phyloP scores from a whole-genome alignment of 53 echinoderm and acorn worm species.

The Zoroaster sp. region DNA sequence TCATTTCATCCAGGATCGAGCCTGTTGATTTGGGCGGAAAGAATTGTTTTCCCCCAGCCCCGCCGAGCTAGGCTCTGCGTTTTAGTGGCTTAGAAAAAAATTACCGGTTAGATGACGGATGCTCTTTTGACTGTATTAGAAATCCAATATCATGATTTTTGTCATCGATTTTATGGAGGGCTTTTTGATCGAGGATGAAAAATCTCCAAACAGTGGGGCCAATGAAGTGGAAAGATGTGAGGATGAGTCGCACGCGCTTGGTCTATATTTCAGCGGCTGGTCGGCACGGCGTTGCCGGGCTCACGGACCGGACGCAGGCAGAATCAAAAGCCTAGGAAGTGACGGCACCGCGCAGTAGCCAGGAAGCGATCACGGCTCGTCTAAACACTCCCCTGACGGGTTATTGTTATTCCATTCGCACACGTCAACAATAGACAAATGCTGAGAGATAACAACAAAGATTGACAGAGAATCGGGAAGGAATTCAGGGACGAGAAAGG shows the following conservation, averaged over 20 bases:
- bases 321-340: not conserved
- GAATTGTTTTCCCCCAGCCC: not conserved
- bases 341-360: conserved; percentile 20
- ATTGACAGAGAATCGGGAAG: not conserved
- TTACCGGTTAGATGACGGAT: not conserved
- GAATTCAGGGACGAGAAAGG: not conserved
- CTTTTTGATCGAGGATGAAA: not conserved
- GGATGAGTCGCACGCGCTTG: conserved; percentile 7
- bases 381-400: conserved; percentile 17
- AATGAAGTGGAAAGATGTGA: conserved; percentile 7
- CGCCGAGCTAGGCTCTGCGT: not conserved
- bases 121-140: not conserved
- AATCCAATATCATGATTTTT: not conserved
- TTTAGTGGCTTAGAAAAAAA: not conserved
- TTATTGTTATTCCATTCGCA: conserved; percentile 10
- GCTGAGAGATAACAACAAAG: not conserved
- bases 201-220: not conserved
- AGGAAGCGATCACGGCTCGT: conserved; percentile 38
- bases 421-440: conserved; percentile 18
- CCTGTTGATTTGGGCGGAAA: not conserved
- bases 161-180: not conserved
- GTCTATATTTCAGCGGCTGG: not conserved
- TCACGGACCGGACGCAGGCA: conserved; percentile 19
- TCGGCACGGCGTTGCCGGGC: not conserved
- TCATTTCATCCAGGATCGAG: not conserved